Evolutionary conservation across 2,113 vertebrate species (phyloP), one percentile per base, ranked within the genome.

Genomic region (Ophthalmolycus amberensis): DNA sequence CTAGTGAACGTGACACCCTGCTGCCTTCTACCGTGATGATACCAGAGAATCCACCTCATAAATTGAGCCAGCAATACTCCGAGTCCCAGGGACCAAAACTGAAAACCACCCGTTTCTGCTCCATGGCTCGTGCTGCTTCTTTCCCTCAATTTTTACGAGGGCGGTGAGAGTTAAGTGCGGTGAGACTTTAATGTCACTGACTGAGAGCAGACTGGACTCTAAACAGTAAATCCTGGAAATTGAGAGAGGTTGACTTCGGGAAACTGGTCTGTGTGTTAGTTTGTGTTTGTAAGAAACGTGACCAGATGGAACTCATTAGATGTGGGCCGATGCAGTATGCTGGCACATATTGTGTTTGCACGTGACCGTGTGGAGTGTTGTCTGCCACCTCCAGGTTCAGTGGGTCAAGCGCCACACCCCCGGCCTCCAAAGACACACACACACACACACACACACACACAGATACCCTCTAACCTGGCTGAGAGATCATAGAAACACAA

Each of bases 291-390:
- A 67, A 82, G 70, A 90, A 93, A 92, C 69, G 59, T 94, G 91
- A 94, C 71, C 94, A 94, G 89, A 85, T 94, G 94, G 93, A 94
- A 94, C 83, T 88, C 85, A 93, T 95, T 94, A 93, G 46, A 77
- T 83, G 88, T 90, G 87, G 91, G 88, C 86, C 88, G 83, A 91
- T 79, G 93, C 89, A 89, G 91, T 77, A 75, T 60, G 66, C 70
- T 87, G 79, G 67, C 79, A 85, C 76, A 75, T 83, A 82, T 77
- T 74, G 84, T 75, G 82, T 80, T 81, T 90, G 75, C 89, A 85
- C 40, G 78, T 80, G 81, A 84, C 59, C 9, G 54, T 73, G 42
- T 82, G 64, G 64, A 70, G 62, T 42, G 72, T 69, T 81, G 76
- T 72, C 84, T 85, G 83, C 85, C 83, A 89, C 89, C 88, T 87